phyloP scores from a whole-genome alignment of 2,113 vertebrate species.

The Aix galericulata region DNA sequence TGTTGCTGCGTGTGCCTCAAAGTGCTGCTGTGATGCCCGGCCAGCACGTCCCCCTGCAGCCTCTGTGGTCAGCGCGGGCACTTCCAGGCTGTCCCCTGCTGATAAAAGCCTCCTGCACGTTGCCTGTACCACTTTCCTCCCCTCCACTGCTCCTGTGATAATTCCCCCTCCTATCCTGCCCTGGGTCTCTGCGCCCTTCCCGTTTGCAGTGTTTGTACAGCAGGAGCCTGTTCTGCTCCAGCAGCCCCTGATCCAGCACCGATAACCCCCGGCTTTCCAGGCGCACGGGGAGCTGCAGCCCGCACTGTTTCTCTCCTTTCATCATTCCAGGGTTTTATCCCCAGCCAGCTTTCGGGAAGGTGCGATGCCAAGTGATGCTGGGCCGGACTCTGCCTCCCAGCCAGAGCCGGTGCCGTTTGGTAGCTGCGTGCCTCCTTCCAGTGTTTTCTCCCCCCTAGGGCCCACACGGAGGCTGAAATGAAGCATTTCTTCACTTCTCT shows the following conservation, averaged over 20 bases:
- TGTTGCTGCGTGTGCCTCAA: not conserved
- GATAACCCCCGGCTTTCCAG: not conserved
- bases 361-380: too few species aligned
- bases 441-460: not conserved
- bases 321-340: too few species aligned
- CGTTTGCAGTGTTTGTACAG: not conserved
- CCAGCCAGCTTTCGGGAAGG: not conserved
- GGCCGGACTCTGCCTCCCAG: not conserved
- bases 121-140: not conserved
- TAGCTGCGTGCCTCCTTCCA: accelerated
- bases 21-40: accelerated
- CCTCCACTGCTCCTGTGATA: not conserved
- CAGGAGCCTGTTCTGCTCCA: not conserved
- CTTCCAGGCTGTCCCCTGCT: not conserved
- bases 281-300: too few species aligned
- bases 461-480: not conserved
- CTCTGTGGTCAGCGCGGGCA: not conserved
- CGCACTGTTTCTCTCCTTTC: not conserved
- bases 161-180: not conserved
- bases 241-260: not conserved
- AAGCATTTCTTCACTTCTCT: not conserved
- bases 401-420: accelerated
- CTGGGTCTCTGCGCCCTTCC: too few species aligned
- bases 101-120: not conserved
- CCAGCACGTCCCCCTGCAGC: not conserved